These are phyloP conservation scores for Ctenopoma multispine DNA, from an alignment of 2,797 vertebrate species.

Conservation along the genomic window DNA sequence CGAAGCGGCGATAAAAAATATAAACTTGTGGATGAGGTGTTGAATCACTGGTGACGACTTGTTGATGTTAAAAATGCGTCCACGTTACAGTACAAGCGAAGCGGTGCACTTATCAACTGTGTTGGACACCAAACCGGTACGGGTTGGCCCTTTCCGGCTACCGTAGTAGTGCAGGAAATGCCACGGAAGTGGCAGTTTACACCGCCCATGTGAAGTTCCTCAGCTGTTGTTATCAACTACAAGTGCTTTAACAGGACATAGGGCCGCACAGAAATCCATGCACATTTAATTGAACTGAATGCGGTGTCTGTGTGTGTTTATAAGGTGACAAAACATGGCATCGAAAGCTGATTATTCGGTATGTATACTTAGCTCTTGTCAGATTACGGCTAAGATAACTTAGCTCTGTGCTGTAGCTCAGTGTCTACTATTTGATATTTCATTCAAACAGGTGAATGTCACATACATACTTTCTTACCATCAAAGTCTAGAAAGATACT, in stretches of 20 bases:
- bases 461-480: no score
- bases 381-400: conserved; percentile 40
- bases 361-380: conserved; percentile 37
- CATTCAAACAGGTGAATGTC: conserved; percentile 9
- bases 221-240: not conserved
- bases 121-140: no score
- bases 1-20: not conserved
- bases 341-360: conserved; percentile 77
- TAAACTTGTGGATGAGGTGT: not conserved
- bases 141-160: conserved; percentile 26
- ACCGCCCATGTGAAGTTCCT: conserved; percentile 72
- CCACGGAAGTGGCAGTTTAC: conserved; percentile 57
- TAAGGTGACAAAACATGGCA: conserved; percentile 69
- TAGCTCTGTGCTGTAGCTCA: not conserved
- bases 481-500: no score
- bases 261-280: not conserved
- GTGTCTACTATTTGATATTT: conserved; percentile 39
- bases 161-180: conserved; percentile 67
- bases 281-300: not conserved
- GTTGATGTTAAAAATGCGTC: not conserved
- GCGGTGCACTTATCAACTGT: no score
- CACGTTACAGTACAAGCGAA: not conserved
- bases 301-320: conserved; percentile 24
- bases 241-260: not conserved
- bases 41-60: not conserved